Percentiles rank a stretch among this genome's conserved stretches.
These are phyloP conservation scores for Lepas anatifera DNA, from an alignment of 2,888 invertebrate genomes.

Conservation along the genomic window DNA sequence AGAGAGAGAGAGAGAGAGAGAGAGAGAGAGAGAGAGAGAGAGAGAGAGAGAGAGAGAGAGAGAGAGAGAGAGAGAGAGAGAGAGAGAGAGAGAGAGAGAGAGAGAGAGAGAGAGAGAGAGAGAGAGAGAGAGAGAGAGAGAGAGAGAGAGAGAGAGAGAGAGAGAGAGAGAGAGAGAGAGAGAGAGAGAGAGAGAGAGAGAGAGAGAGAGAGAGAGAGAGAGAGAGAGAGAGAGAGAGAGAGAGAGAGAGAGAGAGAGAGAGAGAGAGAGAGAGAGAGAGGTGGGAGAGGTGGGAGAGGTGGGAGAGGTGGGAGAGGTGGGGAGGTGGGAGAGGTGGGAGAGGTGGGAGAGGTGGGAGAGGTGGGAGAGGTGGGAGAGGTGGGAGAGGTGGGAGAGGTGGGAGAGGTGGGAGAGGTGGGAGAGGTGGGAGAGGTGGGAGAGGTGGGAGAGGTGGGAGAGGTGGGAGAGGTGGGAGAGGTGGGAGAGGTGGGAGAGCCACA, in stretches of 20 bases:
- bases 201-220: background rate
- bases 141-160: conserved; percentile 5
- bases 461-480: too few species aligned
- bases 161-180: background rate
- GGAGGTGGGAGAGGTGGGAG: too few species aligned
- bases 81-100: background rate
- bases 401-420: too few species aligned
- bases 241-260: background rate
- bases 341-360: too few species aligned
- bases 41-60: conserved; percentile 5
- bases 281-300: background rate
- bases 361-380: too few species aligned
- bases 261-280: background rate
- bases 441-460: too few species aligned
- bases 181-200: background rate
- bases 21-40: conserved; percentile 8
- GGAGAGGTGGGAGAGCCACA: too few species aligned
- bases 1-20: conserved; percentile 11
- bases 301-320: background rate
- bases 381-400: too few species aligned
- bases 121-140: background rate
- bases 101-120: conserved; percentile 5
- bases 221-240: conserved; percentile 5
- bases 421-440: too few species aligned
- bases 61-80: conserved; percentile 15